These are phyloP conservation scores for Nineta flava DNA, from an alignment of 2,888 invertebrate species.

Conservation along the genomic window DNA sequence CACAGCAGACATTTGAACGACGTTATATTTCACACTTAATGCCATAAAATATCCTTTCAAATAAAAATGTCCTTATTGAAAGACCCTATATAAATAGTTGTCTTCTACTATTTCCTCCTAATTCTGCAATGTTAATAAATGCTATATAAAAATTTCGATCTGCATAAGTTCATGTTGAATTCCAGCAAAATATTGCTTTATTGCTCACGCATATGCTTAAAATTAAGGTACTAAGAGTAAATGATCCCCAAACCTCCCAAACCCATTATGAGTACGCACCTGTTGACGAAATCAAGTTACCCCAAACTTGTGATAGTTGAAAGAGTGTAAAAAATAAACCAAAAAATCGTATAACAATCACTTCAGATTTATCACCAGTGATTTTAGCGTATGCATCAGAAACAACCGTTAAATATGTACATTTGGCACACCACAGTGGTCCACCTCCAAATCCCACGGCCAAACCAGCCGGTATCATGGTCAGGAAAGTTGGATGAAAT, in stretches of 20 bases:
- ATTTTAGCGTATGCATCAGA: conserved; percentile 63
- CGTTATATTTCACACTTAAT: too few relatives aligned
- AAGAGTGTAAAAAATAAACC: conserved; percentile 94
- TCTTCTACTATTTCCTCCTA: too few relatives aligned
- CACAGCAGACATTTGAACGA: too few relatives aligned
- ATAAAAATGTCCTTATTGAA: too few relatives aligned
- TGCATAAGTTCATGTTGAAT: conserved; percentile 23
- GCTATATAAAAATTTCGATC: too few relatives aligned
- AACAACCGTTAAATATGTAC: conserved; percentile 78
- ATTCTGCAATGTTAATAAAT: too few relatives aligned
- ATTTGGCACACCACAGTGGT: conserved; percentile 91
- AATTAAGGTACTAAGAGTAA: too few relatives aligned
- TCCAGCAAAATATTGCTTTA: conserved; percentile 15
- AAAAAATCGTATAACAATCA: conserved; percentile 79
- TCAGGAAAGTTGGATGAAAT: conserved; percentile 73
- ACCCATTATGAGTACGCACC: too few relatives aligned
- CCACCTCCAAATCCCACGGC: conserved; percentile 80
- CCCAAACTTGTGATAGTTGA: conserved; percentile 91
- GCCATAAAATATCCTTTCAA: too few relatives aligned
- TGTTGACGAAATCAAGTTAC: conserved; percentile 77
- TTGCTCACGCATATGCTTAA: background rate
- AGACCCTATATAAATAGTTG: too few relatives aligned
- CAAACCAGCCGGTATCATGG: conserved; percentile 68
- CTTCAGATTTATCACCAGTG: conserved; percentile 45
- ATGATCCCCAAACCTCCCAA: too few relatives aligned